Evolutionary conservation across 2,797 vertebrate genomes (phyloP).

Genomic region (Anguilla marmorata): DNA sequence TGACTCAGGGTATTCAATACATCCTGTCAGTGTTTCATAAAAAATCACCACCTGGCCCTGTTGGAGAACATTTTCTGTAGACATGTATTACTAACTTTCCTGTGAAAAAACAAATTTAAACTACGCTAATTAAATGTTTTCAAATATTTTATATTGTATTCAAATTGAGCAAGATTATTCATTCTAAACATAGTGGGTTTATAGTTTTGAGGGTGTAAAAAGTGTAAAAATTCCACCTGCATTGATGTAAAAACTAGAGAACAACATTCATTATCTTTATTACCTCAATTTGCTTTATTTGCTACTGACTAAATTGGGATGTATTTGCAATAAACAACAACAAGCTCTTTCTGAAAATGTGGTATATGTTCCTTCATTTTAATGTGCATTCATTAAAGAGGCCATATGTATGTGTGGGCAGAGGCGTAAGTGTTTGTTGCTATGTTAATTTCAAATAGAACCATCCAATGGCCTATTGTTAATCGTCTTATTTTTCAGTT

Average conservation of each 20-base stretch:
- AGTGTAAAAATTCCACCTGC: background rate
- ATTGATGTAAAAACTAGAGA: background rate
- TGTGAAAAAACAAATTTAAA: background rate
- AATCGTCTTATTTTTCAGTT: background rate
- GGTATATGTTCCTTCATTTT: background rate
- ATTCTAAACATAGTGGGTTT: background rate
- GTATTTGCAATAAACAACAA: background rate
- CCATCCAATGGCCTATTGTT: background rate
- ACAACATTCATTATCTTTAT: background rate
- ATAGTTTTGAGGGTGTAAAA: background rate
- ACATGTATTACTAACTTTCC: background rate
- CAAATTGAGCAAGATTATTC: background rate
- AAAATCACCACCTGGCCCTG: background rate
- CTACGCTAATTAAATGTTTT: background rate
- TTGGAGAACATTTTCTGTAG: background rate
- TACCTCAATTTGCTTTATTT: background rate
- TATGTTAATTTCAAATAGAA: background rate
- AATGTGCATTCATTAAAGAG: background rate
- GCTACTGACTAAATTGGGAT: background rate
- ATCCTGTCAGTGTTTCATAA: background rate
- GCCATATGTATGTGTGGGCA: background rate
- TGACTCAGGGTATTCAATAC: background rate
- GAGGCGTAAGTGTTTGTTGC: background rate
- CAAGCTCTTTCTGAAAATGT: background rate
- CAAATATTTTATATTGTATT: background rate